These are phyloP conservation scores for Daphoenositta chrysoptera DNA, from an alignment of 2,113 vertebrate species.

Conservation along the genomic window DNA sequence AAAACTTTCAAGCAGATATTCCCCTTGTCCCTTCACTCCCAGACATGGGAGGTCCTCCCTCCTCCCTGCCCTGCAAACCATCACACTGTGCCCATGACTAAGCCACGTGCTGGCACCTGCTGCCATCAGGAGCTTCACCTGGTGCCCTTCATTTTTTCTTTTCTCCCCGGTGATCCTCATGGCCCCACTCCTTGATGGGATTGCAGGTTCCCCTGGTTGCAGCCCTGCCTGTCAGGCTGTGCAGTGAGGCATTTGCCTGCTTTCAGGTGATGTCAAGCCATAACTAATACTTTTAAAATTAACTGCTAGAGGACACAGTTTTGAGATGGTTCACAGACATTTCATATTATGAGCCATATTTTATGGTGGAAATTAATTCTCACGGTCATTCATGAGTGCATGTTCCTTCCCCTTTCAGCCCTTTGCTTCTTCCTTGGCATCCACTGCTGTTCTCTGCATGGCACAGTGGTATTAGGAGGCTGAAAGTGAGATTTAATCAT, in stretches of 20 bases:
- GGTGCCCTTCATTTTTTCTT: not conserved
- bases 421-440: not conserved
- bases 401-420: not conserved
- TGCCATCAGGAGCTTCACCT: not conserved
- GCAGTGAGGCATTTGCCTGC: not conserved
- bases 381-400: not conserved
- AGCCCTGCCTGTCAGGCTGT: not conserved
- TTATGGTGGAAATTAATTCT: constrained; percentile 27
- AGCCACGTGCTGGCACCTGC: not conserved
- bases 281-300: not conserved
- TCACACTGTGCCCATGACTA: not conserved
- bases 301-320: not conserved
- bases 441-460: not conserved
- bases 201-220: not conserved
- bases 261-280: not conserved
- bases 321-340: not conserved
- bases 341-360: not conserved
- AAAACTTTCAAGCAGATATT: not conserved
- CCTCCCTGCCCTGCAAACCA: not conserved
- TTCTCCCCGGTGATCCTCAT: fast-evolving
- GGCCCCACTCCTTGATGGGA: not conserved
- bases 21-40: not conserved
- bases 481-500: not conserved
- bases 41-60: not conserved
- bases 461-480: not conserved